phyloP scores from a whole-genome alignment of 2,113 vertebrate species.

The Aphyosemion australe region DNA sequence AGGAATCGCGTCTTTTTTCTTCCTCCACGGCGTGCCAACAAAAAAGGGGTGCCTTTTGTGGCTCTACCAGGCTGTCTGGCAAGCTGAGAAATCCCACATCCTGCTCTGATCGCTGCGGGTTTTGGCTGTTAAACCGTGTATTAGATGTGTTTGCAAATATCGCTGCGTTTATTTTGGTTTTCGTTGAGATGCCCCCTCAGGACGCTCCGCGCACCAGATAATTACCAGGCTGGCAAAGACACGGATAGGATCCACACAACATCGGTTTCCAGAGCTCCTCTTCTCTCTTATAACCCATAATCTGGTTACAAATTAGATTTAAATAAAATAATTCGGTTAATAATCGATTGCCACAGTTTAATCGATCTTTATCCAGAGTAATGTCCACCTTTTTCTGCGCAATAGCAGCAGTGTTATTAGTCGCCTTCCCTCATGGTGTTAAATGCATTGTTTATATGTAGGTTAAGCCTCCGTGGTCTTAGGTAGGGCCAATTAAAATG shows the following conservation, averaged over 20 bases:
- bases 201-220: slow-evolving; percentile 31
- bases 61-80: slow-evolving; percentile 54
- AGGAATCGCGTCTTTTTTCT: slow-evolving; percentile 34
- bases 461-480: slow-evolving; percentile 34
- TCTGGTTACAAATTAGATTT: no score
- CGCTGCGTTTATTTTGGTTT: slow-evolving; percentile 28
- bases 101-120: not conserved
- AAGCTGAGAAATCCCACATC: slow-evolving; percentile 8
- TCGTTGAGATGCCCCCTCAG: slow-evolving; percentile 40
- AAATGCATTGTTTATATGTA: slow-evolving; percentile 56
- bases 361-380: no score
- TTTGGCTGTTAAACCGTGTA: not conserved
- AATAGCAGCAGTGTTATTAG: no score
- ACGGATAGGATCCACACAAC: not conserved
- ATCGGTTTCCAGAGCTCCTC: not conserved
- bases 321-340: no score
- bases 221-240: slow-evolving; percentile 61
- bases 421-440: not conserved
- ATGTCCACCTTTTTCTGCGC: no score
- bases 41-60: slow-evolving; percentile 61
- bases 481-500: slow-evolving; percentile 29
- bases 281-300: not conserved
- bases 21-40: slow-evolving; percentile 74
- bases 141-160: slow-evolving; percentile 1
- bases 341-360: no score